phyloP scores from a whole-genome alignment of 2,113 vertebrate species.

The Meles meles region DNA sequence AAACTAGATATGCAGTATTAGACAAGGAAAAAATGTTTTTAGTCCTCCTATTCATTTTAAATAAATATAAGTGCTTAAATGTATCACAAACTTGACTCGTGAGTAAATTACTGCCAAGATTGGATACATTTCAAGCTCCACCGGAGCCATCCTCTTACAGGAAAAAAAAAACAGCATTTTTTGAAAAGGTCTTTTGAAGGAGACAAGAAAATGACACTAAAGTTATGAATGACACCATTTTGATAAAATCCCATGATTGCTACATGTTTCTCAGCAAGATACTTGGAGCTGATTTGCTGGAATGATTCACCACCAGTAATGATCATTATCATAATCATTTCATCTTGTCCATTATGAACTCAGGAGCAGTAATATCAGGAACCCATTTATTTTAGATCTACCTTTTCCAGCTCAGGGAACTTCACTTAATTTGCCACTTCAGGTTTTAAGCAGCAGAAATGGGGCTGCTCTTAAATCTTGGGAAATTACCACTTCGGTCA shows the following conservation, averaged over 20 bases:
- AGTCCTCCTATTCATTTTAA: slow-evolving; percentile 78
- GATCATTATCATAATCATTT: background rate
- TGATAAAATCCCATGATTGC: slow-evolving; percentile 77
- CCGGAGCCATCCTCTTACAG: slow-evolving; percentile 53
- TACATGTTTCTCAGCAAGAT: slow-evolving; percentile 41
- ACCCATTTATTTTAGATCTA: slow-evolving; percentile 42
- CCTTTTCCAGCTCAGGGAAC: slow-evolving; percentile 21
- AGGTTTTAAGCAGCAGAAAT: background rate
- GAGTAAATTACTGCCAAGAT: slow-evolving; percentile 78
- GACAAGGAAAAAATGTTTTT: slow-evolving; percentile 74
- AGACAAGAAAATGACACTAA: slow-evolving; percentile 77
- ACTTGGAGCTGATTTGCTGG: slow-evolving; percentile 39
- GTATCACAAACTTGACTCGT: slow-evolving; percentile 78
- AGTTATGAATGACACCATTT: slow-evolving; percentile 71
- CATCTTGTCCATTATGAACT: background rate
- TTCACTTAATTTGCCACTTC: background rate
- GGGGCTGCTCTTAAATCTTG: background rate
- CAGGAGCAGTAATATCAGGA: slow-evolving; percentile 59
- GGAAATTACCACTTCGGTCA: background rate
- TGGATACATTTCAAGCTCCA: slow-evolving; percentile 67
- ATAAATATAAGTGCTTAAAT: slow-evolving; percentile 82
- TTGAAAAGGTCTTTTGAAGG: slow-evolving; percentile 70
- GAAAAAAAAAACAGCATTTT: slow-evolving; percentile 79
- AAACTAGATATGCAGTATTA: slow-evolving; percentile 60
- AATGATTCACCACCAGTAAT: background rate